These are phyloP conservation scores for Plecotus auritus DNA, from an alignment of 2,113 vertebrate genomes.

Conservation along the genomic window DNA sequence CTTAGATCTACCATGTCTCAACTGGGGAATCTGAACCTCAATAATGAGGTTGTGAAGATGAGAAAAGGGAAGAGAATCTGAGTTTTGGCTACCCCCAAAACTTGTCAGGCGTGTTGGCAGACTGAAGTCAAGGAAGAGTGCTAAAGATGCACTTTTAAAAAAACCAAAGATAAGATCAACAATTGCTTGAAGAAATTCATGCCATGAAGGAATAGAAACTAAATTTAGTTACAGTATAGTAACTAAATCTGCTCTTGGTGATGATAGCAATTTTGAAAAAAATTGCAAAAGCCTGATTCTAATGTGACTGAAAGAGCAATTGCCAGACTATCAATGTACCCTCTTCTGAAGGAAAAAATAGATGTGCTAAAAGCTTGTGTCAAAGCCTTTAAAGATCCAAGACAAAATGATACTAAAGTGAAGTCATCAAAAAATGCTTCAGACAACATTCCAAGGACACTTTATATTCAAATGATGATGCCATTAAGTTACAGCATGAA, in stretches of 20 bases:
- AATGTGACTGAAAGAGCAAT: slow-evolving; percentile 85
- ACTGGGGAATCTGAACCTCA: background rate
- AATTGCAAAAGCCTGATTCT: slow-evolving; percentile 78
- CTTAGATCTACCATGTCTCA: background rate
- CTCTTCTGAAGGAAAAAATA: slow-evolving; percentile 88
- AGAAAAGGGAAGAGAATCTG: background rate
- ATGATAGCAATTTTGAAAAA: slow-evolving; percentile 88
- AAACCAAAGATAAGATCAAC: slow-evolving; percentile 87
- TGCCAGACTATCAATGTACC: slow-evolving; percentile 89
- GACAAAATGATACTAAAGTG: slow-evolving; percentile 71
- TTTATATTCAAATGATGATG: slow-evolving; percentile 44
- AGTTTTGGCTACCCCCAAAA: background rate
- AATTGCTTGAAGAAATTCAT: slow-evolving; percentile 91
- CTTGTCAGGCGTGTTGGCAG: background rate
- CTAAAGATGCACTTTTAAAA: slow-evolving; percentile 84
- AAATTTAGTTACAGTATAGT: too few species aligned
- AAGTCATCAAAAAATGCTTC: slow-evolving; percentile 53
- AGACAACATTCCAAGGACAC: slow-evolving; percentile 56
- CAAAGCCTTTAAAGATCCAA: slow-evolving; percentile 90
- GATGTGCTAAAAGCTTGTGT: slow-evolving; percentile 87
- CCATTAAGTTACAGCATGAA: slow-evolving; percentile 32
- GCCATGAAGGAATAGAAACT: slow-evolving; percentile 86
- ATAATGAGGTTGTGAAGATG: background rate
- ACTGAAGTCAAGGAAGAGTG: slow-evolving; percentile 70
- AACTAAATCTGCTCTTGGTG: slow-evolving; percentile 89